These are phyloP conservation scores for Echiichthys vipera DNA, from an alignment of 2,797 vertebrate species.

Conservation along the genomic window DNA sequence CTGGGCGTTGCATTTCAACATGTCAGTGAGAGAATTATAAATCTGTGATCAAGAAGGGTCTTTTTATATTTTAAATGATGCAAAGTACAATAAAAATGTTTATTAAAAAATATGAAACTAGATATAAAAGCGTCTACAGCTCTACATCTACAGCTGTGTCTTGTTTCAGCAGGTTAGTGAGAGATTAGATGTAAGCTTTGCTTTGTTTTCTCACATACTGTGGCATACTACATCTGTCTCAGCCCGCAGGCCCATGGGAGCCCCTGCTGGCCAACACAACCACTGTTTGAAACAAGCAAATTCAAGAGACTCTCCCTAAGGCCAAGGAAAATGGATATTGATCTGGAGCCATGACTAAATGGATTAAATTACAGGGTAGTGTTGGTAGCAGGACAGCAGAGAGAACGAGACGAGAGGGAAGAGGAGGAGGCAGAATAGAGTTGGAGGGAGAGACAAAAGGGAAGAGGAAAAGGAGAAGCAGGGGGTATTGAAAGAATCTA, in stretches of 20 bases:
- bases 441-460: slow-evolving; percentile 39
- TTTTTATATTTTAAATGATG: background rate
- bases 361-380: slow-evolving; percentile 80
- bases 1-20: slow-evolving; percentile 35
- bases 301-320: slow-evolving; percentile 65
- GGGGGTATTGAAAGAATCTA: slow-evolving; percentile 37
- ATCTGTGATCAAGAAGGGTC: slow-evolving; percentile 10
- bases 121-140: no score
- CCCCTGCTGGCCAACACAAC: slow-evolving; percentile 68
- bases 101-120: background rate
- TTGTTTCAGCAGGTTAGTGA: slow-evolving; percentile 21
- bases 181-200: slow-evolving; percentile 41
- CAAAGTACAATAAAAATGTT: background rate
- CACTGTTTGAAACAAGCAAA: slow-evolving; percentile 64
- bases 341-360: slow-evolving; percentile 82
- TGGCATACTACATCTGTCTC: slow-evolving; percentile 60
- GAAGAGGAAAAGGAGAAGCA: slow-evolving; percentile 19
- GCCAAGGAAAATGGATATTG: slow-evolving; percentile 80
- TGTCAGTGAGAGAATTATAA: slow-evolving; percentile 14
- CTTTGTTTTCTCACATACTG: slow-evolving; percentile 60
- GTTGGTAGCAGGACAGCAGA: slow-evolving; percentile 66
- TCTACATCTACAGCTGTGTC: background rate
- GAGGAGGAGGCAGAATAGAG: slow-evolving; percentile 33
- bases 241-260: slow-evolving; percentile 62
- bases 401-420: slow-evolving; percentile 45